phyloP scores from a whole-genome alignment of 2,888 invertebrate species.

The Amphipyra berbera region DNA sequence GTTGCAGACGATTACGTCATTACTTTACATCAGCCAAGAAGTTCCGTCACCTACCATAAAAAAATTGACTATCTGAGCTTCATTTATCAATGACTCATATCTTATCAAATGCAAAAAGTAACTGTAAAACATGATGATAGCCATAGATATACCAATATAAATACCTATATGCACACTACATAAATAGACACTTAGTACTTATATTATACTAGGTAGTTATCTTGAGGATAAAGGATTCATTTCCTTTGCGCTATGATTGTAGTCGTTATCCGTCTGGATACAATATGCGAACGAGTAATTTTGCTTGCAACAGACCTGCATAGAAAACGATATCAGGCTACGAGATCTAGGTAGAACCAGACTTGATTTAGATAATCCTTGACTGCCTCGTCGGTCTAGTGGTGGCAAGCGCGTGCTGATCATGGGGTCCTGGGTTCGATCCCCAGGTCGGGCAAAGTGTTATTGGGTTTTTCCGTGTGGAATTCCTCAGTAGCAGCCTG shows the following conservation, averaged over 20 bases:
- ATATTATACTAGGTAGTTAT: neutral
- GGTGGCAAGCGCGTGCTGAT: no score
- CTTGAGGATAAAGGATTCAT: conserved; percentile 14
- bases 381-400: no score
- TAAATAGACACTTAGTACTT: no score
- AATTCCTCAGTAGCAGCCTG: no score
- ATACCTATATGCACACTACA: no score
- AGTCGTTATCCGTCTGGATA: conserved; percentile 15
- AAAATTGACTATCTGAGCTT: no score
- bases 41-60: neutral
- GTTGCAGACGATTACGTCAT: no score
- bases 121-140: conserved; percentile 8
- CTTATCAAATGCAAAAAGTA: conserved; percentile 28
- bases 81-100: conserved; percentile 7
- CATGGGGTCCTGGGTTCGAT: no score
- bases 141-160: neutral
- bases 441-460: no score
- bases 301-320: conserved; percentile 3
- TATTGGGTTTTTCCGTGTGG: no score
- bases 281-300: conserved; percentile 14
- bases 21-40: no score
- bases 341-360: neutral
- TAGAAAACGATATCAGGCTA: neutral
- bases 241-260: conserved; percentile 33
- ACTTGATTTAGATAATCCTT: no score